A percentile compares a stretch with the other conserved stretches of the same genome.
Conservation (phyloP, 2,888 invertebrate genomes). For the Pyralis farinalis region DNA sequence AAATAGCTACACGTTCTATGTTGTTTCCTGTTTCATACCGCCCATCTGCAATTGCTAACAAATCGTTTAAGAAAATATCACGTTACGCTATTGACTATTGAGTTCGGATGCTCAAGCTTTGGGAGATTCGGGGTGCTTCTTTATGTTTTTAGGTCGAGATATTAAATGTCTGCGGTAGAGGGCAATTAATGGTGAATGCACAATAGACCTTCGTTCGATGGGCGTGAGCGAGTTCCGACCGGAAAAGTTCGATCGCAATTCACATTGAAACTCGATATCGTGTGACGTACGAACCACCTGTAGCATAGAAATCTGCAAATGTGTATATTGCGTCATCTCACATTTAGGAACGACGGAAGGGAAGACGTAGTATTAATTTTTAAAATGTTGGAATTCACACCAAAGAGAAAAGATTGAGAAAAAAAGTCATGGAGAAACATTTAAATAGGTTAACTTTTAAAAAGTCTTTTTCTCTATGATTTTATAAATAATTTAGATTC, state of each 20-base stretch:
- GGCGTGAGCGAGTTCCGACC: conserved; percentile 73
- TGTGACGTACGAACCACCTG: conserved; percentile 62
- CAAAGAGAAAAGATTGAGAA: no score
- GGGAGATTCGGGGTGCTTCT: conserved; percentile 55
- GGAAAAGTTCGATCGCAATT: conserved; percentile 65
- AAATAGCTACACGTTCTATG: conserved; percentile 64
- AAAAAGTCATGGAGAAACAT: no score
- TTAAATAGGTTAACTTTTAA: no score
- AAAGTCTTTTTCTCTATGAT: no score
- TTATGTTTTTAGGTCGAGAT: conserved; percentile 60
- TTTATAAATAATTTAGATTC: no score
- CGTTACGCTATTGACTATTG: conserved; percentile 54
- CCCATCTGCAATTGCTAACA: conserved; percentile 68
- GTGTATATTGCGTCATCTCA: conserved; percentile 19
- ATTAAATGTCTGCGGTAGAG: conserved; percentile 70
- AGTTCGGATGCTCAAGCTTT: conserved; percentile 58
- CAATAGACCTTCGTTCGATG: conserved; percentile 45
- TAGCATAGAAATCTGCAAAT: conserved; percentile 20
- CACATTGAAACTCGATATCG: conserved; percentile 59
- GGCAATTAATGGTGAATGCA: conserved; percentile 70
- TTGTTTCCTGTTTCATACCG: conserved; percentile 68
- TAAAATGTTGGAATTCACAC: no score
- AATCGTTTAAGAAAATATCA: conserved; percentile 73
- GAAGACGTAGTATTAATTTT: no score
- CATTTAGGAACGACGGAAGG: no score